A percentile compares a stretch with the other conserved stretches of the same genome.
phyloP scores from a whole-genome alignment of 2,113 vertebrate species.

The Callipepla squamata region DNA sequence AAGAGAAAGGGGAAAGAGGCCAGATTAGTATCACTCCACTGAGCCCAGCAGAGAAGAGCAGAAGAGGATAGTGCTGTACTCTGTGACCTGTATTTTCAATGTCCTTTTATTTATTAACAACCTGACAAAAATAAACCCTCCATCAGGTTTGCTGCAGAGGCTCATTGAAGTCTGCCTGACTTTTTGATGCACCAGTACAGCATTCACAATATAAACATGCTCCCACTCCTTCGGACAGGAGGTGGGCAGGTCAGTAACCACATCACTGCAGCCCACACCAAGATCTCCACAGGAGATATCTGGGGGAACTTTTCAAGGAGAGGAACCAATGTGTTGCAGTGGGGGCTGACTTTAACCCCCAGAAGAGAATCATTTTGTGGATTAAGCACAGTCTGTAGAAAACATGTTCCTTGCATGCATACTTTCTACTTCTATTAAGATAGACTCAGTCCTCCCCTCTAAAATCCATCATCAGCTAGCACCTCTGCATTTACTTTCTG shows the following conservation, averaged over 20 bases:
- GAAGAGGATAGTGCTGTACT: conserved; percentile 8
- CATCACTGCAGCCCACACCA: background rate
- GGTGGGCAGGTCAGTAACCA: background rate
- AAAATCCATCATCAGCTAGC: background rate
- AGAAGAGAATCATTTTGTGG: background rate
- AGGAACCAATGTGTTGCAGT: background rate
- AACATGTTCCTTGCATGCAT: background rate
- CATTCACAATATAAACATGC: background rate
- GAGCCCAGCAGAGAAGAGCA: background rate
- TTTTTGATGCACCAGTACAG: background rate
- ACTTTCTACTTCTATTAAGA: background rate
- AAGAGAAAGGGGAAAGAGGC: conserved; percentile 12
- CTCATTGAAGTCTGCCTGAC: conserved; percentile 16
- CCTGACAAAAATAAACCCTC: conserved; percentile 61
- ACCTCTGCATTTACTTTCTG: background rate
- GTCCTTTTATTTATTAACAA: conserved; percentile 69
- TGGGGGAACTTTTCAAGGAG: background rate
- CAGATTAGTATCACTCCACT: conserved; percentile 15
- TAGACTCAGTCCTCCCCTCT: background rate
- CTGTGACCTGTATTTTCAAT: conserved; percentile 45
- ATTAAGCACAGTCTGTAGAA: background rate
- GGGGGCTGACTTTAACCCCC: background rate
- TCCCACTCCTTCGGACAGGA: background rate
- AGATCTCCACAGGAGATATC: background rate
- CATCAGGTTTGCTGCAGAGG: background rate